These are phyloP conservation scores for Drosophila siamana DNA, from an alignment of 2,888 invertebrate genomes.

Conservation along the genomic window DNA sequence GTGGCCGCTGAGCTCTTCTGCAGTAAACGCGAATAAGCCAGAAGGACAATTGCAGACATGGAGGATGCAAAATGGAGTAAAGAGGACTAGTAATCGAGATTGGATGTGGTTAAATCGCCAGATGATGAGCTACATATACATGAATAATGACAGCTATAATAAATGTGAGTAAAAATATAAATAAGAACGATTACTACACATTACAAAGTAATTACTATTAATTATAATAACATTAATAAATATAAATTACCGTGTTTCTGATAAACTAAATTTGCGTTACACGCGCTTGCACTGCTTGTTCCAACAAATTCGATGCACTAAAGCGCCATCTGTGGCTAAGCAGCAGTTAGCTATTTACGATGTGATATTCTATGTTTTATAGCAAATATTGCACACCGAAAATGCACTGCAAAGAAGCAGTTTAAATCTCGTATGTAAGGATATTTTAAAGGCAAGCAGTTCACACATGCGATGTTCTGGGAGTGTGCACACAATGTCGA, in stretches of 20 bases:
- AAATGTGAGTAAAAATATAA: neutral
- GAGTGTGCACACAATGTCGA: too few species aligned
- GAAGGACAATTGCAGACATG: slow-evolving; percentile 12
- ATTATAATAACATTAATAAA: too few species aligned
- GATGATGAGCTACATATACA: too few species aligned
- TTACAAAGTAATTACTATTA: too few species aligned
- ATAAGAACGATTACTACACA: too few species aligned
- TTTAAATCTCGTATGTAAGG: too few species aligned
- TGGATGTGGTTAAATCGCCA: neutral
- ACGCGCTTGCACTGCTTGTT: neutral
- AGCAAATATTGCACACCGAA: neutral
- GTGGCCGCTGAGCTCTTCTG: slow-evolving; percentile 30
- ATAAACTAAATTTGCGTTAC: too few species aligned
- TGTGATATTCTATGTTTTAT: slow-evolving; percentile 8
- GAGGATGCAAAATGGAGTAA: neutral
- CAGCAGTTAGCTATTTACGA: neutral
- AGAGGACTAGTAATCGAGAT: neutral
- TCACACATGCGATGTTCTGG: neutral
- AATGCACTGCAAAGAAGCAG: neutral
- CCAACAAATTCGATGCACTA: neutral
- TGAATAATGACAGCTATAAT: neutral
- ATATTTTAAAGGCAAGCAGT: too few species aligned
- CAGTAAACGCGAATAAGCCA: slow-evolving; percentile 41
- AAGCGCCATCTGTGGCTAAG: slow-evolving; percentile 3
- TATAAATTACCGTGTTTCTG: too few species aligned